Base-by-base conservation (phyloP, 2,888 invertebrate species). In the Lordiphosa andalusiaca region DNA sequence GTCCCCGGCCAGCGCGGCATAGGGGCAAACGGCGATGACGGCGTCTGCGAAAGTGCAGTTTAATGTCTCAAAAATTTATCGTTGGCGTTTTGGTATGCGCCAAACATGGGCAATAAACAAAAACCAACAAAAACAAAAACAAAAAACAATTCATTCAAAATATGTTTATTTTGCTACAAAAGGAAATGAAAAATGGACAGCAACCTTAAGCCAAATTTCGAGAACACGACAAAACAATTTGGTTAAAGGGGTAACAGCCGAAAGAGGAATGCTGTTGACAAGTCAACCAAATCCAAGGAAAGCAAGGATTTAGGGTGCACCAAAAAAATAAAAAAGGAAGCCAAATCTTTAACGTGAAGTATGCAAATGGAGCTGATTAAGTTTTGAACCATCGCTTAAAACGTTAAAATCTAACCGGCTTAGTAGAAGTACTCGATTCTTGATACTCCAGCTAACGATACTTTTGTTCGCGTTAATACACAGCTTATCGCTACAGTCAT, bases 31-130 rank as follows among this genome's bases (percentile, higher is more conserved):
- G 47, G 61, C 19, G 57, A 33, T 54, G 58, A 50, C 66, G 46
- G 67, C 71, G 57, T 56, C 60, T 60, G 64, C 67, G 66, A 84
- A 82, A 84, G 80, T 81, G 81, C 84, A 78, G 71, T 81, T 81
- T 84, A 81, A 82, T 81, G 81, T 81, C 83, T 84, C 74, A 78
- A 84, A 73, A 82, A 80, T 80, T 84, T 80, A 80, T 84, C 82
- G 84, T 68, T 81, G 84, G 71, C 83, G 69, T 69, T 82, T 78
- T 38, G 83, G 84, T 75, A 84, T 81, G 73, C 73, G 50, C 84
- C 69, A 66, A 84, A 84, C 78, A 72, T 82, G 82, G 84, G 46
- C 82, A 77, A 75, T 67, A 75, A 81, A 62, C 75, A 60, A 74
- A 59, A 49, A 47, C 53, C 16, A 16, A 16, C 1, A 49, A 57